phyloP scores from a whole-genome alignment of 1,140 invertebrate species.

The Musca domestica region DNA sequence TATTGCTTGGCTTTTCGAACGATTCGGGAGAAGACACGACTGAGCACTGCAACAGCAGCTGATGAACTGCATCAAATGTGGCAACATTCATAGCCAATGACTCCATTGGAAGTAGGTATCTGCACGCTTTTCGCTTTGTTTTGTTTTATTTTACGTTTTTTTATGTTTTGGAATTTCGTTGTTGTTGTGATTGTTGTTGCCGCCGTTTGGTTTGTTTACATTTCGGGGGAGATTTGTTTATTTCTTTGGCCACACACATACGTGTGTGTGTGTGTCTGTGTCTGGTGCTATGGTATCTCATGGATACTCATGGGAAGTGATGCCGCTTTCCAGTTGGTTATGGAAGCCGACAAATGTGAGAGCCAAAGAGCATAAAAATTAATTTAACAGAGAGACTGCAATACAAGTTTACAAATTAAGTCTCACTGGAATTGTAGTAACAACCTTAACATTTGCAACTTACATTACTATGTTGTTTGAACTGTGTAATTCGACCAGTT shows the following conservation, averaged over 20 bases:
- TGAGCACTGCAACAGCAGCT: conserved; percentile 16
- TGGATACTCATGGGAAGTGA: neutral
- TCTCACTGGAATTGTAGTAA: too few species aligned
- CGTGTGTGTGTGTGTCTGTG: neutral
- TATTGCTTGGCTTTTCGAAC: neutral
- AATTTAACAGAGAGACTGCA: too few species aligned
- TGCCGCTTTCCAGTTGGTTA: too few species aligned
- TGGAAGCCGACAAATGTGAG: too few species aligned
- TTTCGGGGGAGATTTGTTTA: neutral
- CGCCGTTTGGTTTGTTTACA: conserved; percentile 2
- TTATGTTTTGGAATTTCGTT: neutral
- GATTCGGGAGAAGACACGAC: conserved; percentile 6
- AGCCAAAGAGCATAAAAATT: too few species aligned
- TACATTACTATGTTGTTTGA: too few species aligned
- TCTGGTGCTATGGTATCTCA: neutral
- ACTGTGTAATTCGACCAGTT: too few species aligned
- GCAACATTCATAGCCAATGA: conserved; percentile 20
- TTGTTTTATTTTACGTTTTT: neutral
- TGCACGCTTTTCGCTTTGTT: conserved; percentile 5
- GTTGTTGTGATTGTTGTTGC: neutral
- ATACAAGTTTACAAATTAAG: too few species aligned
- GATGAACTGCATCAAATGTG: conserved; percentile 20
- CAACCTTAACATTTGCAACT: too few species aligned
- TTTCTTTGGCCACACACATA: too few species aligned
- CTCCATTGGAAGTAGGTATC: conserved; percentile 10